These are phyloP conservation scores for Poecilus cupreus DNA, from an alignment of 2,888 invertebrate species.

Conservation along the genomic window DNA sequence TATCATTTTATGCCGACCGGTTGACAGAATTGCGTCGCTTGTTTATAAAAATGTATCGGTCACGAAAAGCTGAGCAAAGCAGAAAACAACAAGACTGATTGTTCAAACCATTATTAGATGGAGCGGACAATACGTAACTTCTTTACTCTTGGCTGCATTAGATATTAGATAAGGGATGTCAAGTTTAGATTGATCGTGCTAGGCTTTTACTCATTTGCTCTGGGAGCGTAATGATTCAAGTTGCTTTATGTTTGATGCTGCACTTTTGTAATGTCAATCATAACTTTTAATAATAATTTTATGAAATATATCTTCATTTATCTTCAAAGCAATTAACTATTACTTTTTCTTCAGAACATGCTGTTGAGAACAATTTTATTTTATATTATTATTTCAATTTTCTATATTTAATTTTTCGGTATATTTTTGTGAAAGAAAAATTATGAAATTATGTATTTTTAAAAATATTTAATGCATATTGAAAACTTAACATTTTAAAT, in stretches of 20 bases:
- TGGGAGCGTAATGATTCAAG: background rate
- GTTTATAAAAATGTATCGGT: conserved; percentile 34
- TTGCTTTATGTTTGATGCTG: too few species aligned
- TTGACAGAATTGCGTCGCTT: conserved; percentile 15
- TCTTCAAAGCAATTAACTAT: background rate
- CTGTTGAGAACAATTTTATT: too few species aligned
- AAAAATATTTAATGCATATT: too few species aligned
- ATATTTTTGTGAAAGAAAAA: too few species aligned
- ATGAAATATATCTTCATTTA: background rate
- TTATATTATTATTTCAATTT: too few species aligned
- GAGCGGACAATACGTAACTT: conserved; percentile 13
- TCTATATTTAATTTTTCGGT: too few species aligned
- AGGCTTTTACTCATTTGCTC: background rate
- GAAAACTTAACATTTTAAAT: too few species aligned
- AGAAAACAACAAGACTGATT: conserved; percentile 30
- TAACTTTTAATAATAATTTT: background rate
- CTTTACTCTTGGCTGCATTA: conserved; percentile 23
- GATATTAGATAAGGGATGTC: background rate
- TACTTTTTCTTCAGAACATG: background rate
- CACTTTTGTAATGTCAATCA: conserved; percentile 1
- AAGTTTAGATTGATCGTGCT: background rate
- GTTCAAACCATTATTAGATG: conserved; percentile 23
- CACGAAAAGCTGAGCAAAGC: background rate
- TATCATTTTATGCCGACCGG: background rate
- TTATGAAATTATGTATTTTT: too few species aligned